These are phyloP conservation scores for Phengaris arion DNA, from an alignment of 2,888 invertebrate species.

Conservation along the genomic window DNA sequence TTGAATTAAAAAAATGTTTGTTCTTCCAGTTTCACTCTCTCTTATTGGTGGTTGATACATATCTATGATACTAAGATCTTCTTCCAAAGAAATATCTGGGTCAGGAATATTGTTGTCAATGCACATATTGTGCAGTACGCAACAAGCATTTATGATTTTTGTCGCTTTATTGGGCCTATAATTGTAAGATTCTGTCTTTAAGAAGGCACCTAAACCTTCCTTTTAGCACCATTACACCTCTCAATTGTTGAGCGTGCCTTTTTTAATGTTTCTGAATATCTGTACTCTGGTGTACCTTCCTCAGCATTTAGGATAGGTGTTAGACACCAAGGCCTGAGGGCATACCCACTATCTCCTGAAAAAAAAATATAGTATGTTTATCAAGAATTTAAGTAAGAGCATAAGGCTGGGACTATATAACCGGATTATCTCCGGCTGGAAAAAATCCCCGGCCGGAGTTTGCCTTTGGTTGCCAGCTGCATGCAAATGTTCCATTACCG, in stretches of 20 bases:
- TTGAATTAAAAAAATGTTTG: too few species aligned
- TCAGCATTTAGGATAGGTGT: not conserved
- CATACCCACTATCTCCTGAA: not conserved
- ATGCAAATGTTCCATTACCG: too few species aligned
- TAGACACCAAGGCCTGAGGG: not conserved
- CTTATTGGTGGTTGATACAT: too few species aligned
- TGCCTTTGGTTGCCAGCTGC: too few species aligned
- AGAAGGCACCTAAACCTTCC: not conserved
- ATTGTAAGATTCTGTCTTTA: not conserved
- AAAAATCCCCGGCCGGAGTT: too few species aligned
- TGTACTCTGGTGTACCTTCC: not conserved
- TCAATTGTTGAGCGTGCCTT: not conserved
- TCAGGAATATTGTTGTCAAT: not conserved
- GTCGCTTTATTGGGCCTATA: not conserved
- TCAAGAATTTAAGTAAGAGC: too few species aligned
- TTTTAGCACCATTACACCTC: not conserved
- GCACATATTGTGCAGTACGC: not conserved
- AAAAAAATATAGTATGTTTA: not conserved
- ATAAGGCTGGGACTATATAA: too few species aligned
- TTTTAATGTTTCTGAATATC: not conserved
- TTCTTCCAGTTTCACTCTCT: too few species aligned
- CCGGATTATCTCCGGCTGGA: too few species aligned
- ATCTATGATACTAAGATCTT: too few species aligned
- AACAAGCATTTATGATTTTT: not conserved
- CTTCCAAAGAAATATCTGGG: too few species aligned